A percentile compares a stretch with the other conserved stretches of the same genome.
These are phyloP conservation scores for Galerucella nymphaeae DNA, from an alignment of 2,888 invertebrate genomes.

Conservation along the genomic window DNA sequence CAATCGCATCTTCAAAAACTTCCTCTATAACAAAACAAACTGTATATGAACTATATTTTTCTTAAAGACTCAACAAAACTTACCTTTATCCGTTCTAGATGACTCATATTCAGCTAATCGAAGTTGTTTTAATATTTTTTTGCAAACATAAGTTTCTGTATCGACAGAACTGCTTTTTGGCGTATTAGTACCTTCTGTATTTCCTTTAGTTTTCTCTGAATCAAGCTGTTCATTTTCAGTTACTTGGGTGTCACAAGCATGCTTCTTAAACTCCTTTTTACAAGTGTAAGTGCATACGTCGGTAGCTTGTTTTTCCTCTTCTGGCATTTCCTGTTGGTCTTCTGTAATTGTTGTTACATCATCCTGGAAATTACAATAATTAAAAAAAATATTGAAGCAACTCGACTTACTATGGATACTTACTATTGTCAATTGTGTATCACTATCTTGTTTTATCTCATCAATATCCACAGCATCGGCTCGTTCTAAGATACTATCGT, in stretches of 20 bases:
- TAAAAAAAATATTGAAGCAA: too few species aligned
- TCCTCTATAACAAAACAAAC: not conserved
- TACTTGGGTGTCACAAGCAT: not conserved
- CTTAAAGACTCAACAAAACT: too few species aligned
- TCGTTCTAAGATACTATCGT: not conserved
- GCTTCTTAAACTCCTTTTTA: not conserved
- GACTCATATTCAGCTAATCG: not conserved
- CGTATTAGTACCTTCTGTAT: not conserved
- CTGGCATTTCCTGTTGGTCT: not conserved
- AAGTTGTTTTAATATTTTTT: not conserved
- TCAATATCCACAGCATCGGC: not conserved
- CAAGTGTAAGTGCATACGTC: not conserved
- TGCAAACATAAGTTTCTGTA: slow-evolving; percentile 1
- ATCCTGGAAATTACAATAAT: not conserved
- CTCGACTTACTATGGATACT: too few species aligned
- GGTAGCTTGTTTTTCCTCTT: not conserved
- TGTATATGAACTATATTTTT: too few species aligned
- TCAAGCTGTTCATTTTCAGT: not conserved
- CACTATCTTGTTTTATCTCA: not conserved
- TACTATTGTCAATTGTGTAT: not conserved
- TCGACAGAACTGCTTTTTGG: not conserved
- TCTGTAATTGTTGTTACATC: not conserved
- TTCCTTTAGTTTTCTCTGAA: not conserved
- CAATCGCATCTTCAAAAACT: slow-evolving; percentile 10
- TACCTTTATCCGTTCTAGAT: not conserved